phyloP scores from a whole-genome alignment of 1,140 invertebrate genomes.

The Heliothis subflexa region DNA sequence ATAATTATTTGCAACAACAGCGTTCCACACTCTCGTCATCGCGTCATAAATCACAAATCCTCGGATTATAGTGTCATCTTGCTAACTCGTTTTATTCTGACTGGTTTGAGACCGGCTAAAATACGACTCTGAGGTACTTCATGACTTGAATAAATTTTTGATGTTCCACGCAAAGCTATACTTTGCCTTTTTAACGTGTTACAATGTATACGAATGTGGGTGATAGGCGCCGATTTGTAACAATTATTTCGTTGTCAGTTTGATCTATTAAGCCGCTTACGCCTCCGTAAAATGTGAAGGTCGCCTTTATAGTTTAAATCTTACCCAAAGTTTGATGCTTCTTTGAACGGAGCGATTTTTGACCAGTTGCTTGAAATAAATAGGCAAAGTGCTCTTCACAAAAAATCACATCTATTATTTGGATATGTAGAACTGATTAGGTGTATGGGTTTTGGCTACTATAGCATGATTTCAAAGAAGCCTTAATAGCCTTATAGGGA shows the following conservation, averaged over 20 bases:
- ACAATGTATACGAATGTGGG: neutral
- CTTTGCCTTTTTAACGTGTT: conserved; percentile 18
- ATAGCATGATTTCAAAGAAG: too few species aligned
- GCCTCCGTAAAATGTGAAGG: neutral
- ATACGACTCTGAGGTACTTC: conserved; percentile 15
- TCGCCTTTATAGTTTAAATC: neutral
- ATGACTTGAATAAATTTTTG: conserved; percentile 16
- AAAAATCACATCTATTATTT: too few species aligned
- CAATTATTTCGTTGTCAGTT: conserved; percentile 1
- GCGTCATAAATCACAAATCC: conserved; percentile 25
- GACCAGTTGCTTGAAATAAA: neutral
- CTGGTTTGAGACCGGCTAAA: conserved; percentile 14
- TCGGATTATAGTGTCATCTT: conserved; percentile 30
- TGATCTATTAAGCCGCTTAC: conserved; percentile 19
- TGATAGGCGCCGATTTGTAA: conserved; percentile 13
- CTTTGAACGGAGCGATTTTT: neutral
- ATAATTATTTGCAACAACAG: conserved; percentile 27
- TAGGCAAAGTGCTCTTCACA: too few species aligned
- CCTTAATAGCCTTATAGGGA: too few species aligned
- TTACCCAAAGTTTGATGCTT: neutral
- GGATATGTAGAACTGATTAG: too few species aligned
- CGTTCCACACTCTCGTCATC: neutral
- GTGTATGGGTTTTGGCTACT: too few species aligned
- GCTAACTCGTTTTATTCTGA: conserved; percentile 6
- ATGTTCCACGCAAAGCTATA: neutral